Percentiles rank a stretch among this genome's conserved stretches.
Conservation (phyloP, 1,140 invertebrate genomes). For the Stenopsyche tienmushanensis region DNA sequence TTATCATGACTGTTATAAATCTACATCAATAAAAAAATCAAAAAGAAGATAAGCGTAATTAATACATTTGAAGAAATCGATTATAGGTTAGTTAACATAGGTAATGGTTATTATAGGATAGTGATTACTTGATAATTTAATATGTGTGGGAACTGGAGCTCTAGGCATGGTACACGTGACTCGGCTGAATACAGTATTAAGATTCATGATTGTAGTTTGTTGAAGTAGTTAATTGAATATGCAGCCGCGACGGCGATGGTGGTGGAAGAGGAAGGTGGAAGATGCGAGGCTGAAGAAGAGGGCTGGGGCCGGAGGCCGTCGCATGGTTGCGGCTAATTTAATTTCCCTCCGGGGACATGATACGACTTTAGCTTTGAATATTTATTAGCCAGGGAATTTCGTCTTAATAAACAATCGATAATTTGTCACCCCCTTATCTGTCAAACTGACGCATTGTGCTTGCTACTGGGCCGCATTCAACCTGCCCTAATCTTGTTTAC, state of each 20-base stretch:
- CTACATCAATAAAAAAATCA: too few relatives aligned
- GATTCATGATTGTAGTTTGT: slow-evolving; percentile 27
- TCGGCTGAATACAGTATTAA: slow-evolving; percentile 14
- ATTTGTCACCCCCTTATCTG: neutral
- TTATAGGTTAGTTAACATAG: too few relatives aligned
- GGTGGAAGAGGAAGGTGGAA: neutral
- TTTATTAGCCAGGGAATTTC: slow-evolving; percentile 16
- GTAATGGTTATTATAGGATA: too few relatives aligned
- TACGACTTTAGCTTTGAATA: slow-evolving; percentile 24
- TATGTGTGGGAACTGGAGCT: neutral
- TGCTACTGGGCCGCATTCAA: too few relatives aligned
- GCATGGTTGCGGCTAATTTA: slow-evolving; percentile 23
- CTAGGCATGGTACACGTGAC: neutral
- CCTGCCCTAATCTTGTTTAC: too few relatives aligned
- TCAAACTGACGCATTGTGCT: too few relatives aligned
- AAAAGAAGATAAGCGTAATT: too few relatives aligned
- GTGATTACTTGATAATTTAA: neutral
- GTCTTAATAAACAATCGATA: slow-evolving; percentile 20
- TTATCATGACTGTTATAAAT: too few relatives aligned
- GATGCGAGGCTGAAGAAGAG: slow-evolving; percentile 6
- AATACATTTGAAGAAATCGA: too few relatives aligned
- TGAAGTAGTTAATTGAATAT: slow-evolving; percentile 31
- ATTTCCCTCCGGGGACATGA: slow-evolving; percentile 24
- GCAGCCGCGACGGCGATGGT: slow-evolving; percentile 10
- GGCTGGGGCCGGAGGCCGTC: neutral